Percentiles rank a stretch among this genome's conserved stretches.
Conservation (phyloP, 2,888 invertebrate genomes). For the Ormyrus rosae region DNA sequence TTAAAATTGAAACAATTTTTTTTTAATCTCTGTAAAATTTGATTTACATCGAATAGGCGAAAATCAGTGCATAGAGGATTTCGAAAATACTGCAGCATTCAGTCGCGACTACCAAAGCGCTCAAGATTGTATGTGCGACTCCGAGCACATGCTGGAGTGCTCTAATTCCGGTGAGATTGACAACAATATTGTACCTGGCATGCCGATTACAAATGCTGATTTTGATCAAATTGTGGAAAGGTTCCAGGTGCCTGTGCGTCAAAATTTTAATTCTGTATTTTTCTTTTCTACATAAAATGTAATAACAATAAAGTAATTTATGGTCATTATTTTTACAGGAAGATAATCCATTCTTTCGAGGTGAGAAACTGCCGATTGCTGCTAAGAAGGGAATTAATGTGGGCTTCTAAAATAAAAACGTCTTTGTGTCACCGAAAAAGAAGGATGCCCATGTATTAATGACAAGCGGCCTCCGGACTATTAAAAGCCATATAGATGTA, state of each 20-base stretch:
- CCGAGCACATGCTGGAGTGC: slow-evolving; percentile 98
- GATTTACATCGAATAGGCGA: slow-evolving; percentile 78
- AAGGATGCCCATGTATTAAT: too few species aligned
- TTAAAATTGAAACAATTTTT: neutral
- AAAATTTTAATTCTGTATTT: neutral
- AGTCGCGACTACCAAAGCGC: slow-evolving; percentile 94
- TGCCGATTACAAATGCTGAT: slow-evolving; percentile 77
- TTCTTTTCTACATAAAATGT: neutral
- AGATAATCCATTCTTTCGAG: slow-evolving; percentile 89
- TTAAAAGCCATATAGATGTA: too few species aligned
- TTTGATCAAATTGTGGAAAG: slow-evolving; percentile 83
- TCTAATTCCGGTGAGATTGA: slow-evolving; percentile 78
- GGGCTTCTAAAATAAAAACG: slow-evolving; percentile 69
- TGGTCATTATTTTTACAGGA: slow-evolving; percentile 77
- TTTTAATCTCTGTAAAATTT: slow-evolving; percentile 17
- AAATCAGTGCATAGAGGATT: slow-evolving; percentile 92
- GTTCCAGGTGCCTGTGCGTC: slow-evolving; percentile 75
- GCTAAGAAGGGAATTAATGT: slow-evolving; percentile 94
- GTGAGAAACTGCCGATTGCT: slow-evolving; percentile 92
- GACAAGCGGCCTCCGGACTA: too few species aligned
- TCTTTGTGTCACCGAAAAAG: slow-evolving; percentile 21
- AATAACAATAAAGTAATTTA: slow-evolving; percentile 40
- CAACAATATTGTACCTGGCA: slow-evolving; percentile 62
- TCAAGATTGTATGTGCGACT: slow-evolving; percentile 98
- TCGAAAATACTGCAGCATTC: slow-evolving; percentile 96